Evolutionary conservation across 2,113 vertebrate species (phyloP).

Genomic region (Poecile atricapillus): DNA sequence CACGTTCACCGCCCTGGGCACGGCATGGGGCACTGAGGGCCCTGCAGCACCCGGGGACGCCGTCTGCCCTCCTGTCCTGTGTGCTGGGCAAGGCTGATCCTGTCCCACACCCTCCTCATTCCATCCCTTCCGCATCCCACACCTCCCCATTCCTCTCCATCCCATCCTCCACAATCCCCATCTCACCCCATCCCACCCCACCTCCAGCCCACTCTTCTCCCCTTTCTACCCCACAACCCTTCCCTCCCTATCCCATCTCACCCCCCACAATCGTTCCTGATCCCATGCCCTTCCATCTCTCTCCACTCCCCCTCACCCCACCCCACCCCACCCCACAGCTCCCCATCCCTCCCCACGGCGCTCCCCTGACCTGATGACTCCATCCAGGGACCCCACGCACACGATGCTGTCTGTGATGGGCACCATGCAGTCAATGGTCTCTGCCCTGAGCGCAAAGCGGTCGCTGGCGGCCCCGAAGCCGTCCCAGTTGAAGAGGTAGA

Average conservation of each 20-base stretch:
- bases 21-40: not conserved
- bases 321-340: not conserved
- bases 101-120: rapidly evolving
- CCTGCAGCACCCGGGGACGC: not conserved
- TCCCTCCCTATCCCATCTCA: no score
- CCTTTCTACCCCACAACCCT: not conserved
- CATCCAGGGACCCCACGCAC: conserved; percentile 88
- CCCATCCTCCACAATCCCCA: no score
- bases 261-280: not conserved
- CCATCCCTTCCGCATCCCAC: not conserved
- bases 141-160: not conserved
- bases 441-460: conserved; percentile 85
- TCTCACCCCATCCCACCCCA: no score
- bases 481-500: conserved; percentile 97
- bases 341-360: not conserved
- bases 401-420: conserved; percentile 86
- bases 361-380: conserved; percentile 85
- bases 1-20: conserved; percentile 84
- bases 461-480: conserved; percentile 95
- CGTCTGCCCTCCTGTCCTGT: rapidly evolving
- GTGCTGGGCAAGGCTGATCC: not conserved
- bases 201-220: not conserved
- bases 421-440: conserved; percentile 89
- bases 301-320: not conserved
- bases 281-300: not conserved